Evolutionary conservation across 2,888 invertebrate genomes (phyloP).

Genomic region (Amiota minor): DNA sequence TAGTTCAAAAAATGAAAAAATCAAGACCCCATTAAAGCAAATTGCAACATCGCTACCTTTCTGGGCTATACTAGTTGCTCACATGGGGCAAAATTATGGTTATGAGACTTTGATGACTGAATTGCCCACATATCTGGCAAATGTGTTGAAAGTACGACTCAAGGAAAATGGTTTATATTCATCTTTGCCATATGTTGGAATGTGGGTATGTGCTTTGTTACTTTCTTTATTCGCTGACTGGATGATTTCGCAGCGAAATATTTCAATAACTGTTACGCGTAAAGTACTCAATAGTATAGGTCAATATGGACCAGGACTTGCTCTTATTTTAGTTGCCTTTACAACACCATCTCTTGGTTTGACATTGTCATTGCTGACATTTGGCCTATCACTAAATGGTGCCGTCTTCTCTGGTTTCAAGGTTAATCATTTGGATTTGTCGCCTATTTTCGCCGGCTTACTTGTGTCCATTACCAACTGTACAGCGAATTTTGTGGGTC

Average conservation of each 20-base stretch:
- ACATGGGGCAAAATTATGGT: constrained; percentile 92
- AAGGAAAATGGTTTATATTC: constrained; percentile 86
- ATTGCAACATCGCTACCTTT: constrained; percentile 85
- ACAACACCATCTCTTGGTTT: constrained; percentile 85
- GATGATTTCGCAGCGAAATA: constrained; percentile 82
- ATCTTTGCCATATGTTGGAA: constrained; percentile 87
- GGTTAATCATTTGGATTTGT: constrained; percentile 90
- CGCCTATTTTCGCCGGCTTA: constrained; percentile 89
- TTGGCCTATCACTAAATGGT: constrained; percentile 89
- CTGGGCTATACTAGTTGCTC: constrained; percentile 88
- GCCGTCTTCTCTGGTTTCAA: constrained; percentile 83
- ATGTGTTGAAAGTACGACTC: constrained; percentile 86
- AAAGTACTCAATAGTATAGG: constrained; percentile 89
- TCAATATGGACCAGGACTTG: constrained; percentile 82
- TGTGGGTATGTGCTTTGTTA: constrained; percentile 90
- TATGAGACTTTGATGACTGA: constrained; percentile 92
- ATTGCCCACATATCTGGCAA: constrained; percentile 89
- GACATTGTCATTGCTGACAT: constrained; percentile 83
- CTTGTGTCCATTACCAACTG: constrained; percentile 93
- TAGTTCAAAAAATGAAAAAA: constrained; percentile 68
- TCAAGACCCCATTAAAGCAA: constrained; percentile 84
- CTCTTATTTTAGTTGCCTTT: constrained; percentile 85
- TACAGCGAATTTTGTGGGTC: constrained; percentile 86
- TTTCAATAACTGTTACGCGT: constrained; percentile 83
- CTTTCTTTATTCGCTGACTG: constrained; percentile 87